These are phyloP conservation scores for Pseudochirops corinnae DNA, from an alignment of 2,797 vertebrate species.

Conservation along the genomic window DNA sequence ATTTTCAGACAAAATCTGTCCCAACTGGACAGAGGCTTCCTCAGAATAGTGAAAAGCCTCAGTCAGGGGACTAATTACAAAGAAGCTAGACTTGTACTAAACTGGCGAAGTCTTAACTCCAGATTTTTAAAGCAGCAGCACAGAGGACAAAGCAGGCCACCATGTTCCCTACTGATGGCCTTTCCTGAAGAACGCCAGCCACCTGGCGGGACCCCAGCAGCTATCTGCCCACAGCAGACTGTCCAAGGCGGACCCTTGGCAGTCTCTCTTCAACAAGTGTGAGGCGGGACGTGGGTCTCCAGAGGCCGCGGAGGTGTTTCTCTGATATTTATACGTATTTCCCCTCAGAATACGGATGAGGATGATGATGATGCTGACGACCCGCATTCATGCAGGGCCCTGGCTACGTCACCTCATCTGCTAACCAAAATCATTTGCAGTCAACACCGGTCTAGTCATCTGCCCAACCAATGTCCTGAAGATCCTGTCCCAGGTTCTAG, in stretches of 20 bases:
- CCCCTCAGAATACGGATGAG: not conserved
- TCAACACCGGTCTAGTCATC: not conserved
- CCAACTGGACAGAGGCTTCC: slow-evolving; percentile 10
- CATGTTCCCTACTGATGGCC: not conserved
- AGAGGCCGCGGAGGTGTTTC: not conserved
- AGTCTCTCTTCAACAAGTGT: not conserved
- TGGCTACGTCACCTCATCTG: too few species aligned
- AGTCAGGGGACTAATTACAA: not conserved
- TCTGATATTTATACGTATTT: not conserved
- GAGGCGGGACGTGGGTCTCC: not conserved
- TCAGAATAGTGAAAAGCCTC: not conserved
- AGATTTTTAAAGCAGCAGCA: not conserved
- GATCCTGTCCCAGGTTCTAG: not conserved
- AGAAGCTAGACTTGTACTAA: not conserved
- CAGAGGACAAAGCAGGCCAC: not conserved
- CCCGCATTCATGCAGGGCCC: not conserved
- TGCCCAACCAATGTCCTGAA: not conserved
- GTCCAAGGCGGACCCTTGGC: not conserved
- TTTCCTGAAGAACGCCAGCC: not conserved
- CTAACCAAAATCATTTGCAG: not conserved
- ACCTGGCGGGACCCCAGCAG: not conserved
- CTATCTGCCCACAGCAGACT: not conserved
- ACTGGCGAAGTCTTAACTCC: not conserved
- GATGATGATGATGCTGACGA: too few species aligned
- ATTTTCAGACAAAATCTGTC: slow-evolving; percentile 25